These are phyloP conservation scores for Dinocampus coccinellae DNA, from an alignment of 2,888 invertebrate genomes.

Conservation along the genomic window DNA sequence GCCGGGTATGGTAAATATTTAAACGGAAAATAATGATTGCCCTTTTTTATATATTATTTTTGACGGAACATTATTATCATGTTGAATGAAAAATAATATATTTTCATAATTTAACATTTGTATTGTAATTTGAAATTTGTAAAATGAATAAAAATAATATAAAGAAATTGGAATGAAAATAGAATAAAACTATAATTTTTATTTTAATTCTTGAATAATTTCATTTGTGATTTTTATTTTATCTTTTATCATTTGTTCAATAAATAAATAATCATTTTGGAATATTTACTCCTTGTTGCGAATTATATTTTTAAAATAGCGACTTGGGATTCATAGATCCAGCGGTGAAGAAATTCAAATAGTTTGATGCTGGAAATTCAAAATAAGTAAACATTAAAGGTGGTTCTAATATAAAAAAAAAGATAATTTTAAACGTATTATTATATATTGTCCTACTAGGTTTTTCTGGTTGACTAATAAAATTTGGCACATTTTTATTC, in stretches of 20 bases:
- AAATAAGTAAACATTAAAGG: not conserved
- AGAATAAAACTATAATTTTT: no score
- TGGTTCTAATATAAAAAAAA: not conserved
- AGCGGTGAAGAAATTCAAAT: not conserved
- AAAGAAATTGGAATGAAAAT: no score
- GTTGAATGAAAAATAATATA: not conserved
- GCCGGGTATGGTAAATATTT: conserved; percentile 24
- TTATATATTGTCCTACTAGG: not conserved
- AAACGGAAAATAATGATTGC: not conserved
- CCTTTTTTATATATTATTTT: not conserved
- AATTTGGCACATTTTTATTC: not conserved
- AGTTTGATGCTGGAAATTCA: not conserved
- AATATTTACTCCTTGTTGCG: not conserved
- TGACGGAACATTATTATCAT: not conserved
- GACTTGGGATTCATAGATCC: not conserved
- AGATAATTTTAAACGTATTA: no score
- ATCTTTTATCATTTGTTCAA: not conserved
- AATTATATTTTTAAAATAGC: not conserved
- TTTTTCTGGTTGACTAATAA: not conserved
- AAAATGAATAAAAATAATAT: not conserved
- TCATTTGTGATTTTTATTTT: no score
- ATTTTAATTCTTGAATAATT: no score
- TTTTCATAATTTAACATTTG: not conserved
- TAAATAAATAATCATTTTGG: not conserved
- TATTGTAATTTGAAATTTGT: not conserved